Evolutionary conservation across 2,888 invertebrate genomes (phyloP), one percentile per base, ranked within the genome.

Genomic region (Metopia argyrocephala): DNA sequence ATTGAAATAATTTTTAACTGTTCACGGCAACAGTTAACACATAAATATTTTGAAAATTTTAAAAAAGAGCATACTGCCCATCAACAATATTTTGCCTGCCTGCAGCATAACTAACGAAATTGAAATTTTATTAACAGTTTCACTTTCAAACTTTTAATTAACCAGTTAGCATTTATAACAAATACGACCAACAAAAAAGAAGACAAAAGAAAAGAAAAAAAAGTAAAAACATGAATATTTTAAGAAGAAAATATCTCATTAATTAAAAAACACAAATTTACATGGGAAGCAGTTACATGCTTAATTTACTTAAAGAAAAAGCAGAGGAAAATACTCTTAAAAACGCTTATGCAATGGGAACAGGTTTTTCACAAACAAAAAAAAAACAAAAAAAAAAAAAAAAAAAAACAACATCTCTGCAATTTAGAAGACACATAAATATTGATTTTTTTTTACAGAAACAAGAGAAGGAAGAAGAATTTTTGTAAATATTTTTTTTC

Each of bases 391-490:
- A 57, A 38, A 23, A 25, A 27, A 18, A 1, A 50, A 59, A 31
- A 3, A 20, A 45, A 5, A 38, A 2, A 15, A 3, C 9, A 38
- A 38, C 38, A 38, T 15, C 38, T 38, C 38, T 12, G 38, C 9
- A 38, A 4, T 4, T 38, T 1, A 38, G 12, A 38, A 38, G 15
- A 38, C 7, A 38, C 9, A 38, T 2, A 31, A 31, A 48, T n/a
- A 48, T 48, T 18, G 0, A 20, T n/a, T 20, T 48, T 48, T 38
- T 31, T 15, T 38, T 38, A 38, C 15, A 15, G 15, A 38, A 38
- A 38, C 15, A 31, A 38, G 12, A 38, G 38, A 38, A 68, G 45
- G 61, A 61, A 46, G 38, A 54, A 62, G 46, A 71, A 61, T 65
- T 59, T 69, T 45, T 25, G 18, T n/a, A n/a, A n/a, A n/a, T 27